phyloP scores from a whole-genome alignment of 2,113 vertebrate species.

The Marcusenius ussheri region DNA sequence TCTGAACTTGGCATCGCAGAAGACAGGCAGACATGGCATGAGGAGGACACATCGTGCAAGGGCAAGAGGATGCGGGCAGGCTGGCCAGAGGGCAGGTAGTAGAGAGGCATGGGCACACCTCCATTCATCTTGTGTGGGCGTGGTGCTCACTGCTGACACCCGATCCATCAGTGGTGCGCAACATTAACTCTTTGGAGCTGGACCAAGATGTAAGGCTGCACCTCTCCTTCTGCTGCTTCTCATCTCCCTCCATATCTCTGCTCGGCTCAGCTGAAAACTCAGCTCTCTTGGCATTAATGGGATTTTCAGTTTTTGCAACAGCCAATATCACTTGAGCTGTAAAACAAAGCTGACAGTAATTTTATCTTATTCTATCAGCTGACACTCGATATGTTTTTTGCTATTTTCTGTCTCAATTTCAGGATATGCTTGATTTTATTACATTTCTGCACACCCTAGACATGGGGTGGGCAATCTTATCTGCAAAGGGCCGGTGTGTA shows the following conservation, averaged over 20 bases:
- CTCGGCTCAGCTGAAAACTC: neutral
- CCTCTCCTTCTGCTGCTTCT: conserved; percentile 15
- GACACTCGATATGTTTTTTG: neutral
- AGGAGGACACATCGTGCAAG: neutral
- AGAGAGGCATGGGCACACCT: conserved; percentile 17
- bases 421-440: neutral
- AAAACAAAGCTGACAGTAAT: neutral
- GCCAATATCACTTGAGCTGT: neutral
- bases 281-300: neutral
- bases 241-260: neutral
- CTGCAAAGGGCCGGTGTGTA: too few species aligned
- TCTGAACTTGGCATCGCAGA: neutral
- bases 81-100: neutral
- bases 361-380: neutral
- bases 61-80: neutral
- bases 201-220: conserved; percentile 36
- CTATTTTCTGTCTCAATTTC: neutral
- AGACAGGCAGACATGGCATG: neutral
- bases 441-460: neutral
- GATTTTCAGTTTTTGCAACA: neutral
- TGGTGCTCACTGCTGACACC: conserved; percentile 49
- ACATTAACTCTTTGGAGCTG: conserved; percentile 50
- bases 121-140: conserved; percentile 54
- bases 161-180: conserved; percentile 58
- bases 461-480: neutral